Conservation (phyloP, 2,888 invertebrate species). For the Anaspis maculata region DNA sequence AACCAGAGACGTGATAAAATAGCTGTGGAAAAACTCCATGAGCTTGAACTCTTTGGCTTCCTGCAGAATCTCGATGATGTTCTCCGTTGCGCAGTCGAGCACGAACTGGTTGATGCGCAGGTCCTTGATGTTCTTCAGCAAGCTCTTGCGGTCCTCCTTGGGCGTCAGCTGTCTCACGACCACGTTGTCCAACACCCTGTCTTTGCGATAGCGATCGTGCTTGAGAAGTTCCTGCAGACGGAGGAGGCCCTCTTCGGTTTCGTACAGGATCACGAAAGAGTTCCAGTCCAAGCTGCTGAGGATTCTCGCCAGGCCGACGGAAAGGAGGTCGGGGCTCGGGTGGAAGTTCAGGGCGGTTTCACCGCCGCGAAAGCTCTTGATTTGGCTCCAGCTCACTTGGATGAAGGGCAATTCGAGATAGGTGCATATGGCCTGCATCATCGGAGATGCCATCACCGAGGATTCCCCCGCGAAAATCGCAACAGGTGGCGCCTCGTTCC, state of each 20-base stretch:
- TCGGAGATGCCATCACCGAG: constrained; percentile 54
- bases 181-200: constrained; percentile 26
- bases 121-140: too few species aligned
- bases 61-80: constrained; percentile 47
- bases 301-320: constrained; percentile 58
- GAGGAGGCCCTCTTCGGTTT: constrained; percentile 64
- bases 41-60: constrained; percentile 76
- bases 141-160: too few species aligned
- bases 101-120: constrained; percentile 66
- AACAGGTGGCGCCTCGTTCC: too few species aligned
- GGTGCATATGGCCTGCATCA: constrained; percentile 77
- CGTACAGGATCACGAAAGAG: constrained; percentile 69
- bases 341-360: constrained; percentile 38
- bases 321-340: constrained; percentile 46
- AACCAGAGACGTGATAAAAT: constrained; percentile 56
- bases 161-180: too few species aligned
- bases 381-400: constrained; percentile 63
- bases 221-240: constrained; percentile 74
- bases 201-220: constrained; percentile 8
- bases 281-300: constrained; percentile 66
- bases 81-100: constrained; percentile 63
- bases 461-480: too few species aligned
- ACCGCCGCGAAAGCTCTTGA: constrained; percentile 45
- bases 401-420: constrained; percentile 80
- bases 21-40: constrained; percentile 63